Percentiles rank a stretch among this genome's conserved stretches.
Evolutionary conservation across 2,113 vertebrate species (phyloP).

Genomic region (Dipodomys merriami): DNA sequence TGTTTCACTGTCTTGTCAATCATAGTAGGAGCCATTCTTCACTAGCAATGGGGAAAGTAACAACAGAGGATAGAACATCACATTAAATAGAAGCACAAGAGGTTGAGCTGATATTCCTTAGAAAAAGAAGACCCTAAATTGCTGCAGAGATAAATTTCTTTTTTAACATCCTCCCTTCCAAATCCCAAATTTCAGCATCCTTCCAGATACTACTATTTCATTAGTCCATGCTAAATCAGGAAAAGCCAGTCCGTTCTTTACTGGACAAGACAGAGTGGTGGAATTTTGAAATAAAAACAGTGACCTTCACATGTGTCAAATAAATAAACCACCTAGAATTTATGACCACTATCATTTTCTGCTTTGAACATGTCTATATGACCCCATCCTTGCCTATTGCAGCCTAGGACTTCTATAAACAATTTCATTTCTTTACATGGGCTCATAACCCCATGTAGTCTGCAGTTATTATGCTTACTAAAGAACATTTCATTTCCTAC

Average conservation of each 20-base stretch:
- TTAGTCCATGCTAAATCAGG: neutral
- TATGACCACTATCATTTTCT: neutral
- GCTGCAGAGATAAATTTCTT: neutral
- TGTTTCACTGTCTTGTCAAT: conserved; percentile 51
- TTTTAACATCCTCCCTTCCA: neutral
- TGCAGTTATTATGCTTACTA: conserved; percentile 25
- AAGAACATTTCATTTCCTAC: neutral
- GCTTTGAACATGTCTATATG: neutral
- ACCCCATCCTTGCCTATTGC: neutral
- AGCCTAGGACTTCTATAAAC: neutral
- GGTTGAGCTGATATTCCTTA: neutral
- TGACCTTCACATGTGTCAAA: neutral
- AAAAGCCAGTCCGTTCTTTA: neutral
- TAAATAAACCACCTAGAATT: conserved; percentile 7
- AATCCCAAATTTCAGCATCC: neutral
- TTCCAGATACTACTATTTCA: neutral
- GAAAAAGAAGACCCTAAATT: neutral
- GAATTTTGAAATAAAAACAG: conserved; percentile 36
- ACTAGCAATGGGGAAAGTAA: conserved; percentile 77
- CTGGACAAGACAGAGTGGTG: neutral
- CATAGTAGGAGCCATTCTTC: conserved; percentile 75
- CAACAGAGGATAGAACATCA: neutral
- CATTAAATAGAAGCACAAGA: neutral
- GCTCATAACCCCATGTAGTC: neutral
- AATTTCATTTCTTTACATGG: conserved; percentile 14